Evolutionary conservation across 2,888 invertebrate species (phyloP).

Genomic region (Dendrolimus houi): DNA sequence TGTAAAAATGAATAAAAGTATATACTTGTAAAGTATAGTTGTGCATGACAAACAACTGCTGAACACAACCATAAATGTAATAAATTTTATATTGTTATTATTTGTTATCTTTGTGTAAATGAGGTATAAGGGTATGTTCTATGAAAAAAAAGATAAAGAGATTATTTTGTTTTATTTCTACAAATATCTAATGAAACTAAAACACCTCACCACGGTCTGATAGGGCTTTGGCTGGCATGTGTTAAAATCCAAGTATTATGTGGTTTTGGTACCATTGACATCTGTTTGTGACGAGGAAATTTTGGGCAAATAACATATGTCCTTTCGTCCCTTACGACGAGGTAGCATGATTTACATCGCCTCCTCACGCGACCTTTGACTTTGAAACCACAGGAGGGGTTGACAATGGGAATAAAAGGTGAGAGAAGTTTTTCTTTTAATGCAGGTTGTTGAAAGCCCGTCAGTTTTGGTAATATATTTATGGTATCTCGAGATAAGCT

Average conservation of each 20-base stretch:
- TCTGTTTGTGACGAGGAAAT: slow-evolving; percentile 89
- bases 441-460: slow-evolving; percentile 27
- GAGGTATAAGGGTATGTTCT: too few relatives aligned
- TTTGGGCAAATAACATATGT: slow-evolving; percentile 85
- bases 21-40: too few relatives aligned
- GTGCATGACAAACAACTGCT: too few relatives aligned
- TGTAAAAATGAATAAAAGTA: too few relatives aligned
- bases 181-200: too few relatives aligned
- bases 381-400: slow-evolving; percentile 74
- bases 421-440: slow-evolving; percentile 30
- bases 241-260: slow-evolving; percentile 85
- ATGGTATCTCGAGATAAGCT: slow-evolving; percentile 16
- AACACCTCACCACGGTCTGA: slow-evolving; percentile 50
- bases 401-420: slow-evolving; percentile 35
- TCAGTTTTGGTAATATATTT: slow-evolving; percentile 24
- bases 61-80: too few relatives aligned
- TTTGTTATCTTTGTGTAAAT: too few relatives aligned
- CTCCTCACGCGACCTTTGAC: slow-evolving; percentile 80
- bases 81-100: too few relatives aligned
- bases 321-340: slow-evolving; percentile 81
- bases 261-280: slow-evolving; percentile 80
- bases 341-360: slow-evolving; percentile 88
- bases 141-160: slow-evolving; percentile 15
- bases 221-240: slow-evolving; percentile 80
- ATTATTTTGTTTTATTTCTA: too few relatives aligned